Base-by-base conservation (phyloP, 2,888 invertebrate genomes). In the Sinotaia quadrata region DNA sequence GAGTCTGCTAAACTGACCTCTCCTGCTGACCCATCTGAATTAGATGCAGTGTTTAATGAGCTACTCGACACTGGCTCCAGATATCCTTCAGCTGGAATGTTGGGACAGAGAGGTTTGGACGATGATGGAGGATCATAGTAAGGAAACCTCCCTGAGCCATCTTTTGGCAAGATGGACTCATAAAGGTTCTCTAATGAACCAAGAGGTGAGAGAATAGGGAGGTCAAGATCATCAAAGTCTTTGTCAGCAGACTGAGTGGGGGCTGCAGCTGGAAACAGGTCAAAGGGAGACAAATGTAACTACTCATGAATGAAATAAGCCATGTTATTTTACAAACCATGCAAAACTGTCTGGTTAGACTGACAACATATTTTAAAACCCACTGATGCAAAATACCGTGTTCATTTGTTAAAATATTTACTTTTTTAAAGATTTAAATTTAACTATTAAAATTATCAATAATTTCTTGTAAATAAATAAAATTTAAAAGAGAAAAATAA, bases 161-260 rank as follows among this genome's bases (percentile, higher is more conserved):
- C 71, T 62, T 82, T 82, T 1, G 81, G 80, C 4, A 79, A 77
- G 33, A 84, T 83, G 27, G 82, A 77, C 70, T 84, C 84, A 49
- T 84, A 84, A 44, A 84, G 67, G 62, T 84, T 84, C 49, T 84
- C 84, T n/a, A 82, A 69, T 0, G 83, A 83, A 0, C 81, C 83
- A 33, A 78, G 76, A 15, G 84, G 84, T 41, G 84, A 83, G 36
- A 83, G 68, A 49, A 80, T 78, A 34, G 79, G 78, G 60, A 76
- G 75, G 67, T 79, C 78, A 69, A 77, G 71, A 56, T 80, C 80
- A 49, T 80, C 81, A 68, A 76, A 79, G 8, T 79, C 79, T 34
- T 81, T 59, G n/a, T 47, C 57, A 2, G 59, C 59, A 27, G 49
- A 24, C 27, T 60, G 68, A 18, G 65, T 72, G 1, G 78, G 77